Evolutionary conservation across 1,140 invertebrate species (phyloP).

Genomic region (Dysdera silvatica): DNA sequence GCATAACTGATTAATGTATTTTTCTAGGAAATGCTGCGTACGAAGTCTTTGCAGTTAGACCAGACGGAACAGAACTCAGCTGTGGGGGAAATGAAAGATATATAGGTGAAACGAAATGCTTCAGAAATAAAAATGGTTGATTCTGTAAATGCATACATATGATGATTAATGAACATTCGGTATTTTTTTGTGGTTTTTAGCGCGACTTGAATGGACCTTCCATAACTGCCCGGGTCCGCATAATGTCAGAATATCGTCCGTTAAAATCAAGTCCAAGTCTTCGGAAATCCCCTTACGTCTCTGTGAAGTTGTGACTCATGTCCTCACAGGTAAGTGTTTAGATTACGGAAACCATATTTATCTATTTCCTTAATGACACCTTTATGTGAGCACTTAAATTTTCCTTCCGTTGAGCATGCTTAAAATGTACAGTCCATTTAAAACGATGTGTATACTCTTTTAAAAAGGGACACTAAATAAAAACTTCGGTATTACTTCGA

Average conservation of each 20-base stretch:
- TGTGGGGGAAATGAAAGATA: background rate
- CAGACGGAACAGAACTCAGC: background rate
- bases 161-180: background rate
- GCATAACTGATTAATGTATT: too few species aligned
- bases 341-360: too few species aligned
- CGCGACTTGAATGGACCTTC: constrained; percentile 2
- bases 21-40: constrained; percentile 11
- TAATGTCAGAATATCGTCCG: background rate
- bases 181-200: constrained; percentile 1
- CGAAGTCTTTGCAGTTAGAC: constrained; percentile 11
- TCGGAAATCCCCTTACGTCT: background rate
- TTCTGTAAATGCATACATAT: background rate
- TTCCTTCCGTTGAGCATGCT: too few species aligned
- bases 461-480: too few species aligned
- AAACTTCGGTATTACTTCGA: too few species aligned
- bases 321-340: constrained; percentile 4
- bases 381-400: too few species aligned
- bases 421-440: too few species aligned
- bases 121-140: background rate
- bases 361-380: too few species aligned
- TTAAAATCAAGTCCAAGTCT: constrained; percentile 3
- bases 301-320: constrained; percentile 9
- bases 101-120: background rate
- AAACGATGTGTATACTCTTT: too few species aligned
- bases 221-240: constrained; percentile 21